Base-by-base conservation (phyloP, 2,888 invertebrate species). In the Caenorhabditis macrosperma region DNA sequence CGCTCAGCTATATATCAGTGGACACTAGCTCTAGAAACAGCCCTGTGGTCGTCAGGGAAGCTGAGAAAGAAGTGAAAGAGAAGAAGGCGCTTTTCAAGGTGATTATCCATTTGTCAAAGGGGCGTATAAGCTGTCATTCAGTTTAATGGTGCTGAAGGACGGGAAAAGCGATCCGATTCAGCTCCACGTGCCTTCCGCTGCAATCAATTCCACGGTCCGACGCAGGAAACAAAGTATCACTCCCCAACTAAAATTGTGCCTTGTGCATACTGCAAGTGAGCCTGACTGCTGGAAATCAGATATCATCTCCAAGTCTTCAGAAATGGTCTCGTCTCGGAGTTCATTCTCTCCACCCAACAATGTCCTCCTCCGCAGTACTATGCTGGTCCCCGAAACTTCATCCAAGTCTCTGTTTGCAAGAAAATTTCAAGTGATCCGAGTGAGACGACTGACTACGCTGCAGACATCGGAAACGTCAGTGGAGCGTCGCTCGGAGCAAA, bases 371-470 rank as follows among this genome's bases (percentile, higher is more conserved):
- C 71, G 0, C 78, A 80, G 30, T 76, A 72, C 52, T 81, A 78
- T 48, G 61, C 67, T 12, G 80, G 82, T 9, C 82, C 82, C 1
- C 63, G 78, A 17, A 79, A 77, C 41, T 79, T 78, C 71, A 66
- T 82, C 38, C 82, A 82, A 76, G 83, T 83, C 1, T 83, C 83
- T 17, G 72, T 79, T 20, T 81, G 81, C 57, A 83, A 83, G 48
- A 81, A 79, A 20, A 76, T 83, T 17, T 24, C 63, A 5, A 83
- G 81, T 74, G 81, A 83, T 54, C 63, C 83, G 9, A 67, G 55
- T 35, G 81, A 83, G 50, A 61, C 72, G 7, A 17, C 52, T 6
- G 81, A 83, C 12, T 83, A 81, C 59, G 83, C 83, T 20, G 59
- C 75, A 41, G 83, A 83, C 50, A 69, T 83, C 28, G 76, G 81